phyloP scores from a whole-genome alignment of 2,888 invertebrate genomes.

The Glaucopsyche alexis region DNA sequence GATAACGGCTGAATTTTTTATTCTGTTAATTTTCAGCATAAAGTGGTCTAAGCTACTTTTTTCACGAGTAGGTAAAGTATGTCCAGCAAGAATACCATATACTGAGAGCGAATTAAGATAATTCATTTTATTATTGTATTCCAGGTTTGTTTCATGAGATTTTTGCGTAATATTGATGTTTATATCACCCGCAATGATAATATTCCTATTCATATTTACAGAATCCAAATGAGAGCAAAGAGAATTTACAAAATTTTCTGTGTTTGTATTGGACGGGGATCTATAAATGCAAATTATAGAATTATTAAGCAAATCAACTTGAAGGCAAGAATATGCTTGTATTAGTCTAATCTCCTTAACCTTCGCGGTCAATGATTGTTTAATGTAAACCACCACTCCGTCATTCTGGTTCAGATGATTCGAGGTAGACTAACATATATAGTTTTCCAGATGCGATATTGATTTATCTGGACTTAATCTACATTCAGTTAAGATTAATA shows the following conservation, averaged over 20 bases:
- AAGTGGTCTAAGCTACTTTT: constrained; percentile 33
- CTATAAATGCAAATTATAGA: not conserved
- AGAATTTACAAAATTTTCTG: constrained; percentile 1
- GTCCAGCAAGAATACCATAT: constrained; percentile 30
- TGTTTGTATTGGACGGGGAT: constrained; percentile 1
- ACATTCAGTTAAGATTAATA: not conserved
- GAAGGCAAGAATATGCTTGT: not conserved
- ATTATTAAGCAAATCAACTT: not conserved
- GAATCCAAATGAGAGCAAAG: not conserved
- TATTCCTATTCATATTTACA: not conserved
- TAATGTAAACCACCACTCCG: not conserved
- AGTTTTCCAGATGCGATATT: not conserved
- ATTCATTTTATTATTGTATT: not conserved
- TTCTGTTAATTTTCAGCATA: constrained; percentile 25
- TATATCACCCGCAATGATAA: constrained; percentile 9
- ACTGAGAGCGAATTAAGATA: constrained; percentile 25
- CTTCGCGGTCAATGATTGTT: not conserved
- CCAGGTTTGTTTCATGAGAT: not conserved
- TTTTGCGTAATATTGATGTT: constrained; percentile 25
- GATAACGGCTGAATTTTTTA: not conserved
- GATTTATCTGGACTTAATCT: not conserved
- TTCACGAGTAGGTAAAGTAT: constrained; percentile 25
- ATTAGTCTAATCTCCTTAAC: not conserved
- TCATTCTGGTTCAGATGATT: not conserved
- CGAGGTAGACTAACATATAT: not conserved